Conservation (phyloP, 2,797 vertebrate species). For the Hafferia zeledoni region DNA sequence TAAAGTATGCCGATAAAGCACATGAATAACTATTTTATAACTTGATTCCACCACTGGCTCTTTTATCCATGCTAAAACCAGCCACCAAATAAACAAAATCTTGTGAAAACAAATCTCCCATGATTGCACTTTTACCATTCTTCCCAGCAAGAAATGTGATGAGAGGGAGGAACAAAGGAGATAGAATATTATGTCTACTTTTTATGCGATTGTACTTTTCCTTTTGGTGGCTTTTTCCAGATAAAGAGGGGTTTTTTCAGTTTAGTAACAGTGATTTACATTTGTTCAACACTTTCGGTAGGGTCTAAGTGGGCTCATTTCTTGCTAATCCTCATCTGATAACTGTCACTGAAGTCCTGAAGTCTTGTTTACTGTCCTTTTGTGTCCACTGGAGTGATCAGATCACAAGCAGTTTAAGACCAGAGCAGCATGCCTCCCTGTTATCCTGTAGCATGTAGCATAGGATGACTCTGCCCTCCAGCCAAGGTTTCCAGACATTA, state of each 20-base stretch:
- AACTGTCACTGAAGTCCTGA: background rate
- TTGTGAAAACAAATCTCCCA: background rate
- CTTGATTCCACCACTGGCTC: background rate
- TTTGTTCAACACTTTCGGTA: background rate
- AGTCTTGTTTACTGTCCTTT: background rate
- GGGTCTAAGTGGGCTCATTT: background rate
- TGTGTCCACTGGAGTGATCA: background rate
- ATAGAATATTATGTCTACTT: background rate
- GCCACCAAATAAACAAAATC: background rate
- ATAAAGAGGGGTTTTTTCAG: background rate
- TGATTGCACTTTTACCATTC: background rate
- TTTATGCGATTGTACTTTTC: background rate
- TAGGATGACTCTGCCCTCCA: background rate
- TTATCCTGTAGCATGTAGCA: background rate
- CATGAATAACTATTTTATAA: background rate
- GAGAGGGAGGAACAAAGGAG: background rate
- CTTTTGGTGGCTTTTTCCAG: background rate
- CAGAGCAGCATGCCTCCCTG: fast-evolving
- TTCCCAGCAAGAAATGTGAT: background rate
- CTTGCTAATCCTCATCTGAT: background rate
- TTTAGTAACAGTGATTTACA: background rate
- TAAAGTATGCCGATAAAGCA: background rate
- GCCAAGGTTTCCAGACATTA: background rate
- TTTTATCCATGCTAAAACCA: background rate
- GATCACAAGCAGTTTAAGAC: background rate